Base-by-base conservation (phyloP, 2,888 invertebrate genomes). In the Lapara coniferarum region DNA sequence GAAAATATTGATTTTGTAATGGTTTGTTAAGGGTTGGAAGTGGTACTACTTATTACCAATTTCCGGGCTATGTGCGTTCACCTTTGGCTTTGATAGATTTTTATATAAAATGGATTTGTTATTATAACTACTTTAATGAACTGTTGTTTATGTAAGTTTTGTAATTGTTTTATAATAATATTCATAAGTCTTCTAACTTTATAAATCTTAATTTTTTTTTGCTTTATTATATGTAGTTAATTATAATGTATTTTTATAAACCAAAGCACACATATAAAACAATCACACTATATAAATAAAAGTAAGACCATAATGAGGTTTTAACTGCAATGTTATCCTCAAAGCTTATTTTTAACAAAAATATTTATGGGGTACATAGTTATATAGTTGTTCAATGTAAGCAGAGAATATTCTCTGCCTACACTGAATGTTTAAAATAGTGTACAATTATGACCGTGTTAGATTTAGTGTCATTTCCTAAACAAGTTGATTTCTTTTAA, bases 21-120 rank as follows among this genome's bases (percentile, higher is more conserved):
- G 16, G 63, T 46, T 19, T 63, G 63, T 49, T 63, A 63, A 46
- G 63, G 63, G 63, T 63, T 63, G 63, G 19, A 63, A 63, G 19
- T 63, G 49, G 49, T 63, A 63, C 19, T 7, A 4, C 37, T 8
- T 63, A 63, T 63, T 63, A 63, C 13, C 63, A 12, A 49, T 19
- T 63, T 63, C 49, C 49, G 19, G 16, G 49, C 19, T 49, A 49
- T 63, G 59, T 49, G 49, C 13, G 49, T 49, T 6, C 13, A 49
- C 49, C 8, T 6, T 25, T 37, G 8, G 7, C 37, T 49, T 46
- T 13, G 46, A 49, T 49, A 10, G 63, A 19, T 63, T 6, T 8
- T 46, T 2, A 10, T 49, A 13, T 19, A 19, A 49, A 19, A 49
- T 13, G 19, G 14, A 12, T 46, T 19, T 49, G 49, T 63, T 49